These are phyloP conservation scores for Tricholauxania praeusta DNA, from an alignment of 2,888 invertebrate genomes.

Conservation along the genomic window DNA sequence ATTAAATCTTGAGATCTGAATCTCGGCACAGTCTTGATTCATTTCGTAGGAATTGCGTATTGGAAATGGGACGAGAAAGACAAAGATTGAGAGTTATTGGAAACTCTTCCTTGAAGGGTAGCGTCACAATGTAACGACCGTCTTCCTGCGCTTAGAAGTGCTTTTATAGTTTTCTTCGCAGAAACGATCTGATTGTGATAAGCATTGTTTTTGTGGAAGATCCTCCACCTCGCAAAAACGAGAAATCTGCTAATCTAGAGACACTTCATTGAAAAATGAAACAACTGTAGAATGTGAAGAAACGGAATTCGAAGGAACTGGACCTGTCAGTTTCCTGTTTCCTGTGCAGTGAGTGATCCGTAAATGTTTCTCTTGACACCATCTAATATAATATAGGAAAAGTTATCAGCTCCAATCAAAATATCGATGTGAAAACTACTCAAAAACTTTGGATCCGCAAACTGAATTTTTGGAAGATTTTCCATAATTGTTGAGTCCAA, in stretches of 20 bases:
- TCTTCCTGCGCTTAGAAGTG: conserved; percentile 5
- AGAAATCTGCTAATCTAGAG: conserved; percentile 25
- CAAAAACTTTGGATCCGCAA: conserved; percentile 27
- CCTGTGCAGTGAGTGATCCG: background rate
- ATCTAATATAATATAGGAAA: conserved; percentile 9
- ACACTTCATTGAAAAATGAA: conserved; percentile 29
- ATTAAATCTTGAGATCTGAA: background rate
- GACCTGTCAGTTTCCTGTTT: conserved; percentile 11
- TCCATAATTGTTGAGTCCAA: background rate
- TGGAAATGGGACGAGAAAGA: background rate
- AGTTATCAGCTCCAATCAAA: conserved; percentile 23
- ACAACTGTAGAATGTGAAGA: too few species aligned
- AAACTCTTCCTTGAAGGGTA: conserved; percentile 17
- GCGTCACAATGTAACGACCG: background rate
- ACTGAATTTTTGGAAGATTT: conserved; percentile 10
- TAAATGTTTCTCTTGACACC: conserved; percentile 9
- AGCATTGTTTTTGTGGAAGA: conserved; percentile 14
- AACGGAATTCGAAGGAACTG: too few species aligned
- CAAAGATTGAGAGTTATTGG: background rate
- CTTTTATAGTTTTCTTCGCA: conserved; percentile 13
- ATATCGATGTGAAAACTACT: conserved; percentile 30
- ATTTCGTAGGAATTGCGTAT: conserved; percentile 13
- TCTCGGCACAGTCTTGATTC: conserved; percentile 3
- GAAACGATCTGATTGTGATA: conserved; percentile 16
- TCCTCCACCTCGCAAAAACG: conserved; percentile 38